phyloP scores from a whole-genome alignment of 2,797 vertebrate species.

The Anguilla obscura region DNA sequence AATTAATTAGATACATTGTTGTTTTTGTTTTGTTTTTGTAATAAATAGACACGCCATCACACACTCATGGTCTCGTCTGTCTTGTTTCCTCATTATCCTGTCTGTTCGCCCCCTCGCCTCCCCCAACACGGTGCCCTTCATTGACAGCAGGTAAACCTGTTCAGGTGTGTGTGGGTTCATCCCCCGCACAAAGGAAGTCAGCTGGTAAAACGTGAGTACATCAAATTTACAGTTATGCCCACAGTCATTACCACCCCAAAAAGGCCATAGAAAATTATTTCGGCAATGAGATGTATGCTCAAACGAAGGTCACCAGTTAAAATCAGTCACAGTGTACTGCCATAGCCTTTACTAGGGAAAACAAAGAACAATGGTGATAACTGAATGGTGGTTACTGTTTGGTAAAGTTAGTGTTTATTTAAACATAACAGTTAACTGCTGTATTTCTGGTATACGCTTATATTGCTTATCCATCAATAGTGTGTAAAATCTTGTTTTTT shows the following conservation, averaged over 20 bases:
- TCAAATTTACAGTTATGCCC: neutral
- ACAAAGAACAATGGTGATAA: neutral
- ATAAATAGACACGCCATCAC: constrained; percentile 20
- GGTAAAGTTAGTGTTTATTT: neutral
- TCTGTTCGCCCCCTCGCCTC: neutral
- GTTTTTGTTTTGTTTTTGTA: constrained; percentile 16
- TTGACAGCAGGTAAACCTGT: neutral
- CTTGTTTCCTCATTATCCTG: constrained; percentile 18
- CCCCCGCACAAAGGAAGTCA: neutral
- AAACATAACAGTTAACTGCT: neutral
- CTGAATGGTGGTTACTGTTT: neutral
- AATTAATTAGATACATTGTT: constrained; percentile 18
- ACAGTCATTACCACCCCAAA: neutral
- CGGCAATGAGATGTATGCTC: neutral
- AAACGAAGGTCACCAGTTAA: neutral
- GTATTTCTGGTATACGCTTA: neutral
- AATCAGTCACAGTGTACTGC: neutral
- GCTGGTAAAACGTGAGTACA: neutral
- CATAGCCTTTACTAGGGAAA: neutral
- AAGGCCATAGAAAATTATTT: neutral
- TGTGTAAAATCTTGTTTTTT: neutral
- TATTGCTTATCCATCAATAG: neutral
- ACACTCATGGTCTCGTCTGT: constrained; percentile 19
- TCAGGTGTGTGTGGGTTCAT: neutral
- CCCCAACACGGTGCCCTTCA: neutral